Evolutionary conservation across 2,113 vertebrate species (phyloP), one percentile per base, ranked within the genome.

Genomic region (Crotalus viridis): DNA sequence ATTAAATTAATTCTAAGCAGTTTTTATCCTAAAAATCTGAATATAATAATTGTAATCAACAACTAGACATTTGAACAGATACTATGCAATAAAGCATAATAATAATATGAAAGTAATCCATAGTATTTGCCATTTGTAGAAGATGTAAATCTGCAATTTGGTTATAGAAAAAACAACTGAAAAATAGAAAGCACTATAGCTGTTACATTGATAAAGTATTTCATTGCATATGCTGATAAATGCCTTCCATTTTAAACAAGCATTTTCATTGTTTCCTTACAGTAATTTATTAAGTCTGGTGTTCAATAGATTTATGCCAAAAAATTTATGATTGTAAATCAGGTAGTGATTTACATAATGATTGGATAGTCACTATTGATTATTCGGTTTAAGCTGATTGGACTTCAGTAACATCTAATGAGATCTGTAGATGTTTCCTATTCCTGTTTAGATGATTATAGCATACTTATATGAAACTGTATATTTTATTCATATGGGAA

Each of bases 201-300:
- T 51, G 89, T 91, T 94, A 54, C 7, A 1, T 87, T 91, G 94
- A 90, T 64, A 81, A 59, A 91, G 93, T 92, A 8, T 26, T 81
- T 17, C n/a, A 81, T 81, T 94, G 5, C 93, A 94, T 93, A 92
- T 94, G 94, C n/a, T 7, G 9, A 90, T 6, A 88, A 8, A 88
- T 52, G 0, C 87, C 0, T 92, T 90, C n/a, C 17, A 19, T 57
- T 39, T 39, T 90, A 94, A 85, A 6, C 15, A 0, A 86, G 52
- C 56, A 1, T 91, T 91, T 9, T 46, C 59, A 1, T 52, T 1
- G 24, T 43, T 94, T 94, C 24, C 33, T 91, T 93, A 26, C 12
- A 89, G 48, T 0, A 1, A 56, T 90, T 91, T 92, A 90, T 92
- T 91, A 85, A 22, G 2, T 28, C 33, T 39, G 33, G 33, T 81